Evolutionary conservation across 1,140 invertebrate species (phyloP), one percentile per base, ranked within the genome.

Genomic region (Dolichoris vasculosae): DNA sequence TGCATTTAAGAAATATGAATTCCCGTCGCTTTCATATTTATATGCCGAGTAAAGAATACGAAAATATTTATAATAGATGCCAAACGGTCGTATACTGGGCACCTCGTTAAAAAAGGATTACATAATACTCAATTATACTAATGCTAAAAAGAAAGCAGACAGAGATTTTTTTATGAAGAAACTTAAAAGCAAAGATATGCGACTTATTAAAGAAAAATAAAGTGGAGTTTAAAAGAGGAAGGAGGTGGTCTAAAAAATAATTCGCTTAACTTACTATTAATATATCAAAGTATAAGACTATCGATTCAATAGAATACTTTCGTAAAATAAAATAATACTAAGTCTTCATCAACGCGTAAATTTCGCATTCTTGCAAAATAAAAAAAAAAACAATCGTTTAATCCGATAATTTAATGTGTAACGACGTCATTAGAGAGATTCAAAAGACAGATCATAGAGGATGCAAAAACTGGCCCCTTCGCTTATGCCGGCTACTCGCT

Each of bases 391-490:
- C n/a, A n/a, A 75, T 77, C 13, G 13, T 64, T 32, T 23, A 82
- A 82, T 9, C 23, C 63, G 71, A 76, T 82, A 51, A 51, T 38
- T 75, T 55, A 82, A 67, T 30, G 30, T 82, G 59, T 55, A 77
- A 69, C 40, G 75, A 71, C 63, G n/a, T n/a, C 40, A 87, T 87
- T 86, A 88, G 86, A 87, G 91, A 92, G 90, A 92, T 93, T 91
- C 90, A 88, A 92, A 92, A 92, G 90, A 92, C 88, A 91, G 91
- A 92, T 92, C 91, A 90, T 91, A 90, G 88, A 91, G 48, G 76
- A 79, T 92, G 90, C 89, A 92, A 92, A 93, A 90, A 93, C 92
- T 93, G 93, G 93, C 92, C 93, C 92, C 92, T 90, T 92, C 89
- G 92, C 92, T 93, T 89, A 91, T 93, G 92, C 92, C 92, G 92